phyloP scores from a whole-genome alignment of 2,797 vertebrate species.

The Taenioides sp. region DNA sequence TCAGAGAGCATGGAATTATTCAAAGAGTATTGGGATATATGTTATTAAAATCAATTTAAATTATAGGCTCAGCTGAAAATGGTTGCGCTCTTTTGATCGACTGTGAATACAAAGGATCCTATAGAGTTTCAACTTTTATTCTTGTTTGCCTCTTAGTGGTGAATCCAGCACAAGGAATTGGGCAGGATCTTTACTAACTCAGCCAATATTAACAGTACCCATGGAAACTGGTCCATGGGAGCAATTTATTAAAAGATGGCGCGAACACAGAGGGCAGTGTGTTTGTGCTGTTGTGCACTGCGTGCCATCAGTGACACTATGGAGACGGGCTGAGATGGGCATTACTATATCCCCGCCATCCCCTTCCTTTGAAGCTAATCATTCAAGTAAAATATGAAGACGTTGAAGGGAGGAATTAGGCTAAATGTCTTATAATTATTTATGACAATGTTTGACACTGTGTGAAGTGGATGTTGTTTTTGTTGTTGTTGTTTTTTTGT shows the following conservation, averaged over 20 bases:
- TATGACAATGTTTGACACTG: not conserved
- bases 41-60: not conserved
- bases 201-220: conserved; percentile 64
- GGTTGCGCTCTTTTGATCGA: not conserved
- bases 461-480: too few relatives aligned
- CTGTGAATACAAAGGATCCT: not conserved
- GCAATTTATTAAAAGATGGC: conserved; percentile 51
- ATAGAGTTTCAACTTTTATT: conserved; percentile 4
- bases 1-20: not conserved
- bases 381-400: not conserved
- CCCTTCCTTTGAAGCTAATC: not conserved
- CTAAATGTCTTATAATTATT: not conserved
- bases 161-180: conserved; percentile 51
- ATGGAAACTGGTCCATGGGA: conserved; percentile 52
- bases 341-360: not conserved
- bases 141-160: conserved; percentile 11
- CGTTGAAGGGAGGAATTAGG: not conserved
- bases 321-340: conserved; percentile 36
- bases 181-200: conserved; percentile 38
- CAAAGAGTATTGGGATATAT: not conserved
- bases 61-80: not conserved
- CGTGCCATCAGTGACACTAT: conserved; percentile 61
- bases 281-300: conserved; percentile 30
- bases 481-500: too few relatives aligned
- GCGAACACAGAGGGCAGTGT: conserved; percentile 27